A percentile compares a stretch with the other conserved stretches of the same genome.
Conservation (phyloP, 2,888 invertebrate species). For the Nasonia oneida region DNA sequence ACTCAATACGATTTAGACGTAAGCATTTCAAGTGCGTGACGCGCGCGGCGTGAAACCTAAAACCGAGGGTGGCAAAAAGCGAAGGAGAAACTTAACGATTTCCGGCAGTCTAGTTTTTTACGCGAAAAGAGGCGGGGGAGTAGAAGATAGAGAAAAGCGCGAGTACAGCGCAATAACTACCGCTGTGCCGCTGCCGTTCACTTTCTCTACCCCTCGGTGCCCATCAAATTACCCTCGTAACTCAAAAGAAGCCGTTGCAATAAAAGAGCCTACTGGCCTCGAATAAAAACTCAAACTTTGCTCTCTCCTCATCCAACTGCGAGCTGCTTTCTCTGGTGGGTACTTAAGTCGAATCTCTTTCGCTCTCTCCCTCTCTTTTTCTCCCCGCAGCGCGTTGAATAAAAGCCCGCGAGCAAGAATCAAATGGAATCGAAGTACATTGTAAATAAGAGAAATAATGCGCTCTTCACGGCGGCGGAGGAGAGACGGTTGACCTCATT, state of each 20-base stretch:
- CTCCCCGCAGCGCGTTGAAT: not conserved
- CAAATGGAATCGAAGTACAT: not conserved
- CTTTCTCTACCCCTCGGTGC: not conserved
- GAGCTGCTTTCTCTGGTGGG: not conserved
- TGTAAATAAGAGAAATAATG: not conserved
- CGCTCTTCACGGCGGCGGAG: not conserved
- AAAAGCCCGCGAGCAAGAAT: not conserved
- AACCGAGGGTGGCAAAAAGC: not conserved
- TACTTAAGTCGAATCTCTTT: not conserved
- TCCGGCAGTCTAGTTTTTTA: conserved; percentile 41
- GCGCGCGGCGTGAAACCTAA: conserved; percentile 22
- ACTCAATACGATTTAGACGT: not conserved
- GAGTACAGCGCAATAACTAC: conserved; percentile 42
- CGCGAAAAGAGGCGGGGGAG: not conserved
- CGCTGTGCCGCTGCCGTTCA: not conserved
- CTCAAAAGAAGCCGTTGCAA: conserved; percentile 51
- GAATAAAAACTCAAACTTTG: conserved; percentile 41
- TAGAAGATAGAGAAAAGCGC: not conserved
- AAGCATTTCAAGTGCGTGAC: conserved; percentile 28
- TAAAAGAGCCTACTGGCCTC: conserved; percentile 52
- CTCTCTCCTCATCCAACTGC: not conserved
- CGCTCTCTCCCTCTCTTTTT: not conserved
- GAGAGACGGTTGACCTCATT: not conserved
- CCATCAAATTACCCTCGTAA: conserved; percentile 56
- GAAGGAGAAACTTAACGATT: conserved; percentile 49